Evolutionary conservation across 2,797 vertebrate genomes (phyloP).

Genomic region (Eleutherodactylus coqui): DNA sequence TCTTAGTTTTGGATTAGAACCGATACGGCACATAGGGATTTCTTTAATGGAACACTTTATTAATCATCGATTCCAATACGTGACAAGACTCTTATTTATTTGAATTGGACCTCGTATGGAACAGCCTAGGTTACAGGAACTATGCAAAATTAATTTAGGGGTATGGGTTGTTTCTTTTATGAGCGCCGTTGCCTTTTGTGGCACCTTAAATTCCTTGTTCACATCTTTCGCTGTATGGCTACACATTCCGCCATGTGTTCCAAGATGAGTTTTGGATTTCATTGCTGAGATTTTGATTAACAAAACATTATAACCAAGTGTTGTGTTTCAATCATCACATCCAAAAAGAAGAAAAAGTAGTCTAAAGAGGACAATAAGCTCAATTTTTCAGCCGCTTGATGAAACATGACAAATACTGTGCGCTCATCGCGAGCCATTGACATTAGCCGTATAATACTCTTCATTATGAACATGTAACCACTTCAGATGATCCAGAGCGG

Average conservation of each 20-base stretch:
- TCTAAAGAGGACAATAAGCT: background rate
- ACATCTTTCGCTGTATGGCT: background rate
- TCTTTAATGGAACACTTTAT: slow-evolving; percentile 56
- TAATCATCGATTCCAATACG: slow-evolving; percentile 35
- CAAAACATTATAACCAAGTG: background rate
- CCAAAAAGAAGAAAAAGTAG: too few relatives aligned
- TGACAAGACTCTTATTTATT: slow-evolving; percentile 39
- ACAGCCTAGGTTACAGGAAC: slow-evolving; percentile 24
- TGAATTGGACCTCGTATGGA: slow-evolving; percentile 21
- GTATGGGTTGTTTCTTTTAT: background rate
- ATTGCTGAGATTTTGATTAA: background rate
- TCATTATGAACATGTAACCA: too few relatives aligned
- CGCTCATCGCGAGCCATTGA: too few relatives aligned
- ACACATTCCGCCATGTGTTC: background rate
- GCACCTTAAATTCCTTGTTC: slow-evolving; percentile 4
- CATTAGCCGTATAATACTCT: too few relatives aligned
- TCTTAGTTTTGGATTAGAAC: slow-evolving; percentile 41
- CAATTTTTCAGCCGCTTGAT: background rate
- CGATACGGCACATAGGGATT: slow-evolving; percentile 34
- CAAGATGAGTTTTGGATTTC: slow-evolving; percentile 9
- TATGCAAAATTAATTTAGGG: slow-evolving; percentile 27
- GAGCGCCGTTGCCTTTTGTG: background rate
- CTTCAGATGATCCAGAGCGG: too few relatives aligned
- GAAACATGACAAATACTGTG: too few relatives aligned
- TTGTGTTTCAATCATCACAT: background rate